Conservation (phyloP, 1,140 invertebrate genomes). For the Tachypleus tridentatus region DNA sequence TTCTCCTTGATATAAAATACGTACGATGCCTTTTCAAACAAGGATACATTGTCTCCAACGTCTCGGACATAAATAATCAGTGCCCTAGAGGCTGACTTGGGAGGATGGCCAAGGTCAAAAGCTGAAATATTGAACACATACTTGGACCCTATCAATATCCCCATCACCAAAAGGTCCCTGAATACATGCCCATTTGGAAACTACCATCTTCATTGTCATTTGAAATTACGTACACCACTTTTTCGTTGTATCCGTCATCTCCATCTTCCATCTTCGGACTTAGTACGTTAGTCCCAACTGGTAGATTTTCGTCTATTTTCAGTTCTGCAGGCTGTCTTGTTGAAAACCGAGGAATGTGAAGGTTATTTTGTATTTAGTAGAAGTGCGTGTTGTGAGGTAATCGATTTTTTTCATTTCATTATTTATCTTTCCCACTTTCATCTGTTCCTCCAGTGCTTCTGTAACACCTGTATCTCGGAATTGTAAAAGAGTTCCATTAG, state of each 20-base stretch:
- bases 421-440: slow-evolving; percentile 63
- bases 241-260: slow-evolving; percentile 82
- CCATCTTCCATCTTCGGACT: slow-evolving; percentile 64
- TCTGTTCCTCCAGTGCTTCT: slow-evolving; percentile 59
- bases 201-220: slow-evolving; percentile 66
- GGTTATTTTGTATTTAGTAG: too few relatives aligned
- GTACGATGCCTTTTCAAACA: slow-evolving; percentile 38
- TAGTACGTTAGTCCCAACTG: slow-evolving; percentile 58
- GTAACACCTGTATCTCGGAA: slow-evolving; percentile 74
- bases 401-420: slow-evolving; percentile 46
- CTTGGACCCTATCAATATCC: slow-evolving; percentile 63
- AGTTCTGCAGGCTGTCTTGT: slow-evolving; percentile 63
- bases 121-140: slow-evolving; percentile 81
- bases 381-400: too few relatives aligned
- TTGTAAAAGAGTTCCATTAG: slow-evolving; percentile 46
- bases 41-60: slow-evolving; percentile 38
- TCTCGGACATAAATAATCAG: slow-evolving; percentile 47
- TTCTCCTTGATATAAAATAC: slow-evolving; percentile 36
- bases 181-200: slow-evolving; percentile 68
- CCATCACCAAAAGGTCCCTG: slow-evolving; percentile 66
- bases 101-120: slow-evolving; percentile 71
- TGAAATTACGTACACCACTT: slow-evolving; percentile 72
- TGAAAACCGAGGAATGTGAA: slow-evolving; percentile 46
- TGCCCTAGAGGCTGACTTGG: slow-evolving; percentile 57
- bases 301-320: slow-evolving; percentile 83